Evolutionary conservation across 2,113 vertebrate genomes (phyloP).

Genomic region (Machaerirhynchus nigripectus): DNA sequence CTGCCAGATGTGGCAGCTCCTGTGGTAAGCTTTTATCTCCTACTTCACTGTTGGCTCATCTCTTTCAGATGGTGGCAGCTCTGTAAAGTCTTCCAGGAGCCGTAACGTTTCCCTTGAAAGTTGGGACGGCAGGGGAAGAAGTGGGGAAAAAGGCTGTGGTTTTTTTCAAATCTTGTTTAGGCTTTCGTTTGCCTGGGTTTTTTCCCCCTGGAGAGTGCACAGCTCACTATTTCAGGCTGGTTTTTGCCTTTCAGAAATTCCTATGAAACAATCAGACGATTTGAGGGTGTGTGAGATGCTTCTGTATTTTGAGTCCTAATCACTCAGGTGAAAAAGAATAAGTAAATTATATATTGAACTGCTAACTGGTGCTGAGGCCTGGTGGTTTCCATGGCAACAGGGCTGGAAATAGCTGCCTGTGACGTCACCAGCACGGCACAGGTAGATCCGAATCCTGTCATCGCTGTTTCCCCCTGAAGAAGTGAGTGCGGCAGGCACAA

Average conservation of each 20-base stretch:
- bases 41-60: not conserved
- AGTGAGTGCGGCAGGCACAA: conserved; percentile 46
- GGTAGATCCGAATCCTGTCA: conserved; percentile 72
- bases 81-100: conserved; percentile 12
- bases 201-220: not conserved
- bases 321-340: conserved; percentile 74
- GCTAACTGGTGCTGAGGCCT: conserved; percentile 82
- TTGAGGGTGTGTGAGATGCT: conserved; percentile 50
- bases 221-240: not conserved
- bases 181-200: not conserved
- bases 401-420: conserved; percentile 79
- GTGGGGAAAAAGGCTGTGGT: accelerated
- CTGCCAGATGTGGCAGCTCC: not conserved
- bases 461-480: conserved; percentile 58
- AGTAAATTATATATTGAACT: conserved; percentile 85
- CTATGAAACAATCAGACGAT: not conserved
- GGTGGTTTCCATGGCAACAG: conserved; percentile 82
- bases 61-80: not conserved
- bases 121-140: not conserved
- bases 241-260: not conserved
- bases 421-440: conserved; percentile 74
- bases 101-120: not conserved
- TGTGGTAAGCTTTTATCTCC: not conserved
- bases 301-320: conserved; percentile 68
- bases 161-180: not conserved